Percentiles rank a stretch among this genome's conserved stretches.
These are phyloP conservation scores for Clavelina lepadiformis DNA, from an alignment of 23 tunicate species.

Conservation along the genomic window DNA sequence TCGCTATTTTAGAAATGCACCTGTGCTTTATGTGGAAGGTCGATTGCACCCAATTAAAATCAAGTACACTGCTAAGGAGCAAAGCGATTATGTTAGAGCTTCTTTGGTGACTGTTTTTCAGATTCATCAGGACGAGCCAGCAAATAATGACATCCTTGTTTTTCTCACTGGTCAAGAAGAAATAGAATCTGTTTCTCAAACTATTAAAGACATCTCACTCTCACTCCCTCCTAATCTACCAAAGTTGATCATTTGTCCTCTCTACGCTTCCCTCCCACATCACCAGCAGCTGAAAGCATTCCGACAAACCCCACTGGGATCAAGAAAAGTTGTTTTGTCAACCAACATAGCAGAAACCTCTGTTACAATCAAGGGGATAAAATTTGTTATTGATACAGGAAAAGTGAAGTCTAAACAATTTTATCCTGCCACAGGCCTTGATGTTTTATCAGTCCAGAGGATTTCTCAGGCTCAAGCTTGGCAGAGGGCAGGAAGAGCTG, in stretches of 20 bases:
- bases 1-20: slow-evolving; percentile 64
- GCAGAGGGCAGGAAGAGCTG: slow-evolving; percentile 97
- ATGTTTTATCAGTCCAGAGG: slow-evolving; percentile 63
- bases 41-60: slow-evolving; percentile 61
- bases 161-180: slow-evolving; percentile 96
- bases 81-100: slow-evolving; percentile 53
- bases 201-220: slow-evolving; percentile 53
- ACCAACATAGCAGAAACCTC: slow-evolving; percentile 96
- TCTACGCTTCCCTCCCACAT: slow-evolving; percentile 75
- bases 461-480: slow-evolving; percentile 95
- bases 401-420: slow-evolving; percentile 87
- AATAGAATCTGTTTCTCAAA: slow-evolving; percentile 65
- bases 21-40: slow-evolving; percentile 89
- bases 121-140: slow-evolving; percentile 63
- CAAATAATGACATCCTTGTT: slow-evolving; percentile 78
- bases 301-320: slow-evolving; percentile 39
- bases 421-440: slow-evolving; percentile 66
- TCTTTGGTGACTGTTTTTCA: slow-evolving; percentile 54
- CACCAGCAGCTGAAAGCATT: slow-evolving; percentile 76
- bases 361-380: slow-evolving; percentile 85
- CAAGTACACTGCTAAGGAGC: slow-evolving; percentile 38
- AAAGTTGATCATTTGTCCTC: slow-evolving; percentile 50
- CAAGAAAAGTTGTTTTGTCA: slow-evolving; percentile 72
- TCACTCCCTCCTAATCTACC: slow-evolving; percentile 60
- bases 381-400: slow-evolving; percentile 87